Base-by-base conservation (phyloP, 2,888 invertebrate genomes). In the Chrysopilus asiliformis region DNA sequence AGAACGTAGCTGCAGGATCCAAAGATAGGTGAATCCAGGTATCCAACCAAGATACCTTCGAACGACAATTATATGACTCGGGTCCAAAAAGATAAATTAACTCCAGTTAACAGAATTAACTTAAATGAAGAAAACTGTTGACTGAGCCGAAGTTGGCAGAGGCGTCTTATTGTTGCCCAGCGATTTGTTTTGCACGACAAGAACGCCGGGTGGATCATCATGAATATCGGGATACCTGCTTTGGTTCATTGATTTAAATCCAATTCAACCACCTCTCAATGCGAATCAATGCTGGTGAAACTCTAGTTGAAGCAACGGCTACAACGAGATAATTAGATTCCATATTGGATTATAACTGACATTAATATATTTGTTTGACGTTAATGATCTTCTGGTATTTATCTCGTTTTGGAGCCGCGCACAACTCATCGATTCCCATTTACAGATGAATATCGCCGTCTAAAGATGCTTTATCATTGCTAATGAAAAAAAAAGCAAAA, bases 331-430 rank as follows among this genome's bases (percentile, higher is more conserved):
- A 44, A 47, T 47, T 47, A 47, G 47, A 47, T 47, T 45, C 47
- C 47, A 46, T 47, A 46, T 46, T 44, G 46, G 47, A 41, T 43
- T 45, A 47, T 45, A 44, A 43, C 46, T 47, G 46, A 47, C 47
- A 46, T 47, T 47, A 47, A 47, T 47, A 46, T 47, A 47, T 46
- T 46, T 47, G 45, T 45, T 45, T 46, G 47, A 47, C 47, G 43
- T 47, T 47, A 47, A 47, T 47, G 46, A 47, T 47, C 47, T 47
- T 46, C 46, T 47, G 46, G 44, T 47, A 47, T 46, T 47, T 47
- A 46, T 45, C 47, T 47, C 44, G 41, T 44, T 47, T 47, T 46
- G 47, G 47, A 41, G 45, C 47, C 46, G 47, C 47, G 43, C 33
- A 46, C 18, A 18, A 18, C 31, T 29, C n/a, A 14, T 6, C 15